These are phyloP conservation scores for Oplegnathus fasciatus DNA, from an alignment of 2,113 vertebrate genomes.

Conservation along the genomic window DNA sequence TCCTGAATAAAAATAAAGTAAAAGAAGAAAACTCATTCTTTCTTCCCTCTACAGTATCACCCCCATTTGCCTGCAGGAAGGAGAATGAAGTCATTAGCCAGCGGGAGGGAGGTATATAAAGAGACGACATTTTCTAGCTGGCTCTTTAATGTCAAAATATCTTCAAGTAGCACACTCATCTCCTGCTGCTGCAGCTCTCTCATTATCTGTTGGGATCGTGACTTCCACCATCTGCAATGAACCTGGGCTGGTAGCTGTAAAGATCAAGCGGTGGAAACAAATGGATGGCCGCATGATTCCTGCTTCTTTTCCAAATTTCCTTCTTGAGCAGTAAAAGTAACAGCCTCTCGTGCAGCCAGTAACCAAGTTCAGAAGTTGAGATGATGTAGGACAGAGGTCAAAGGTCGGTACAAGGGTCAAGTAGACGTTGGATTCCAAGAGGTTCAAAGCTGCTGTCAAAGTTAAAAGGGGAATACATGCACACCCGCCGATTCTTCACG, in stretches of 20 bases:
- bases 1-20: conserved; percentile 14
- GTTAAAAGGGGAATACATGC: conserved; percentile 26
- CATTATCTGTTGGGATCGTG: conserved; percentile 14
- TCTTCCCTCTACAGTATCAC: background rate
- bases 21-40: background rate
- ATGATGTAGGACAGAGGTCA: background rate
- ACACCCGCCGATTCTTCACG: background rate
- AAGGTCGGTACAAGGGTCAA: conserved; percentile 32
- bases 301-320: background rate
- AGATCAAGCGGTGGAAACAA: background rate
- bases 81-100: conserved; percentile 26
- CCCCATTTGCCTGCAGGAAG: conserved; percentile 3
- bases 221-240: background rate
- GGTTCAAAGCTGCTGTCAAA: conserved; percentile 27
- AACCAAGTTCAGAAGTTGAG: conserved; percentile 13
- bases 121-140: background rate
- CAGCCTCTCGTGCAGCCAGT: background rate
- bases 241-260: background rate
- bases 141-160: conserved; percentile 12
- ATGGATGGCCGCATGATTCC: background rate
- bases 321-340: conserved; percentile 28
- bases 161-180: background rate
- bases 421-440: conserved; percentile 39
- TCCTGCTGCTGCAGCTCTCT: conserved; percentile 19
- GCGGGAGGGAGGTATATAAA: conserved; percentile 7